Conservation (phyloP, 2,888 invertebrate genomes). For the Oxyteleia sp. region DNA sequence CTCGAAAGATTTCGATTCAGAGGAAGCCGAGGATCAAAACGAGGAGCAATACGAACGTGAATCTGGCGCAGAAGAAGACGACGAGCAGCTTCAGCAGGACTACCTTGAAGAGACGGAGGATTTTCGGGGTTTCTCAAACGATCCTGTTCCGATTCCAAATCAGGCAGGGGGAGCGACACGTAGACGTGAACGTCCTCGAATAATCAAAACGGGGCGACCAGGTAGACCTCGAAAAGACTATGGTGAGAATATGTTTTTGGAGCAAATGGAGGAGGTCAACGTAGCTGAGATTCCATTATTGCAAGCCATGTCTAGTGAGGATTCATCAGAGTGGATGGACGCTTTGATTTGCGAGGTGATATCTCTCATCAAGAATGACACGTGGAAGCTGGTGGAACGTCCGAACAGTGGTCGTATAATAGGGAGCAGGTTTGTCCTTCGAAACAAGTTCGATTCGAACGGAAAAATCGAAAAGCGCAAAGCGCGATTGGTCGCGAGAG, state of each 20-base stretch:
- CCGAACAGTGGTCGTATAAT: constrained; percentile 45
- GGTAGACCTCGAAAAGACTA: constrained; percentile 30
- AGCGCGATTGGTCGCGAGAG: constrained; percentile 46
- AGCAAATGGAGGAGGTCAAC: not conserved
- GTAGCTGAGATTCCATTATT: not conserved
- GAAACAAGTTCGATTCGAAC: constrained; percentile 35
- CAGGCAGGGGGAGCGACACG: constrained; percentile 32
- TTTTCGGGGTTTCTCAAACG: not conserved
- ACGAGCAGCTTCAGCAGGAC: no score
- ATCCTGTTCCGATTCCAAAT: no score
- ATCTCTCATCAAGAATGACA: constrained; percentile 18
- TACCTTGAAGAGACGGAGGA: no score
- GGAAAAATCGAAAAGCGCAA: constrained; percentile 33
- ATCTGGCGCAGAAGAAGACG: no score
- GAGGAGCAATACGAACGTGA: no score
- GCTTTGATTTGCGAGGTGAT: constrained; percentile 24
- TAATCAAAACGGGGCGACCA: constrained; percentile 21
- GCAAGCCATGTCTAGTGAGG: not conserved
- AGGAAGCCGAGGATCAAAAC: no score
- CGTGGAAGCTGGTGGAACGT: constrained; percentile 43
- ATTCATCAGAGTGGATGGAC: constrained; percentile 1
- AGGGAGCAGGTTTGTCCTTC: constrained; percentile 31
- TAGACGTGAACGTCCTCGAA: constrained; percentile 30
- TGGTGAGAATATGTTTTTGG: not conserved
- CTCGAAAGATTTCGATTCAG: no score